Percentiles rank a stretch among this genome's conserved stretches.
These are phyloP conservation scores for Megalopta genalis DNA, from an alignment of 1,140 invertebrate genomes.

Conservation along the genomic window DNA sequence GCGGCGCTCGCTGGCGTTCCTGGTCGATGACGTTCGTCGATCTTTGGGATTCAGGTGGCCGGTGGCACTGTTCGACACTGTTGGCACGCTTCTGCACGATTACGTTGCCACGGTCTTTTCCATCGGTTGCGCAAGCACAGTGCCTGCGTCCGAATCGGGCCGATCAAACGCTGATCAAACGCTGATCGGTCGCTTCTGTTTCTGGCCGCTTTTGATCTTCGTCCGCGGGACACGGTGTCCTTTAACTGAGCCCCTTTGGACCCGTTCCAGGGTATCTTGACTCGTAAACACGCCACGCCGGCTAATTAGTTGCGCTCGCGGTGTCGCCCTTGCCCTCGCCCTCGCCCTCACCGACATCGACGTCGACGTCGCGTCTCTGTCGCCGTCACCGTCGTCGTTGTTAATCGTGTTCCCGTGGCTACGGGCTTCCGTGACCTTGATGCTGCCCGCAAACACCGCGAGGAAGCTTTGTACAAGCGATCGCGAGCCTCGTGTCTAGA, in stretches of 20 bases:
- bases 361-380: not conserved
- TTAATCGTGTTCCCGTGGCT: constrained; percentile 42
- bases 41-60: constrained; percentile 43
- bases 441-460: constrained; percentile 1
- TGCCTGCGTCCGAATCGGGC: constrained; percentile 27
- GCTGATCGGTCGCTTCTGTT: too few species aligned
- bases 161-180: too few species aligned
- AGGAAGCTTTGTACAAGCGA: constrained; percentile 9
- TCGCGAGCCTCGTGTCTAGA: not conserved
- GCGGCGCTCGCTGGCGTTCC: constrained; percentile 24
- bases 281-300: constrained; percentile 25
- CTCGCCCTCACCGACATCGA: not conserved
- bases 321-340: not conserved
- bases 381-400: constrained; percentile 16
- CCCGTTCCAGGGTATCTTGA: constrained; percentile 41
- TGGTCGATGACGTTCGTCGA: constrained; percentile 31
- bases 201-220: not conserved
- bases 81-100: constrained; percentile 45
- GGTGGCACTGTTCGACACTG: constrained; percentile 53
- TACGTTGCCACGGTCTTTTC: constrained; percentile 30
- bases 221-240: constrained; percentile 26
- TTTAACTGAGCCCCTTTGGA: constrained; percentile 35
- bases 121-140: constrained; percentile 31
- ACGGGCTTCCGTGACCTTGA: constrained; percentile 43
- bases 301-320: constrained; percentile 41